Evolutionary conservation across 2,888 invertebrate species (phyloP).

Genomic region (Drosophila meridiana): DNA sequence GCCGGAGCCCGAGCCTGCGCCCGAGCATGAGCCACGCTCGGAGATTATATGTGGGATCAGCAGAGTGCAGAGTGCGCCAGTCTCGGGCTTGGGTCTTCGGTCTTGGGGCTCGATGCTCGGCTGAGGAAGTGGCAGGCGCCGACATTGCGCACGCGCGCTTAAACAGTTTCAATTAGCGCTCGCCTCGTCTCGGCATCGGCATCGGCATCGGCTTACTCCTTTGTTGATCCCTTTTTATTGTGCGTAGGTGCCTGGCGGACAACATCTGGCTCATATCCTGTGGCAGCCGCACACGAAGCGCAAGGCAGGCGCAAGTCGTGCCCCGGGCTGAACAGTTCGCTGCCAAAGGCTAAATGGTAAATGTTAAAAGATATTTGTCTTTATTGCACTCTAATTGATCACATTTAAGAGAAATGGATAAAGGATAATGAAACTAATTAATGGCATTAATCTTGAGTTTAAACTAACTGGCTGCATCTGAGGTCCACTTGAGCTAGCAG

Average conservation of each 20-base stretch:
- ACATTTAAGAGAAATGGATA: not conserved
- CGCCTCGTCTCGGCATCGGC: conserved; percentile 30
- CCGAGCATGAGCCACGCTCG: not conserved
- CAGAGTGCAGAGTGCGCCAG: not conserved
- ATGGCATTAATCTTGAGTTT: not conserved
- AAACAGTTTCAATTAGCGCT: conserved; percentile 67
- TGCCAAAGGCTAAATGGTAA: conserved; percentile 5
- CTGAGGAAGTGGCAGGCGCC: conserved; percentile 63
- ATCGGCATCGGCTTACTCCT: conserved; percentile 67
- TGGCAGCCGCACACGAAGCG: conserved; percentile 67
- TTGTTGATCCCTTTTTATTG: conserved; percentile 52
- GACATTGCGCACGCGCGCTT: conserved; percentile 65
- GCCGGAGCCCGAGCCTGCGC: not conserved
- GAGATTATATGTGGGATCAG: conserved; percentile 36
- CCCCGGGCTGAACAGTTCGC: conserved; percentile 25
- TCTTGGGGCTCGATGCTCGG: not conserved
- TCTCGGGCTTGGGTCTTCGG: not conserved
- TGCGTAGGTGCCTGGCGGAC: conserved; percentile 20
- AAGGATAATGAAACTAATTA: not conserved
- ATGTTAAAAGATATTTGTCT: conserved; percentile 6
- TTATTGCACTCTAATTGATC: not conserved
- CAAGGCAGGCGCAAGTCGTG: conserved; percentile 28
- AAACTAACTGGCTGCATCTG: not conserved
- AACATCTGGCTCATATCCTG: conserved; percentile 69
- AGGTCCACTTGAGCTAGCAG: not conserved